phyloP scores from a whole-genome alignment of 2,888 invertebrate species.

The Tenthredo amoena region DNA sequence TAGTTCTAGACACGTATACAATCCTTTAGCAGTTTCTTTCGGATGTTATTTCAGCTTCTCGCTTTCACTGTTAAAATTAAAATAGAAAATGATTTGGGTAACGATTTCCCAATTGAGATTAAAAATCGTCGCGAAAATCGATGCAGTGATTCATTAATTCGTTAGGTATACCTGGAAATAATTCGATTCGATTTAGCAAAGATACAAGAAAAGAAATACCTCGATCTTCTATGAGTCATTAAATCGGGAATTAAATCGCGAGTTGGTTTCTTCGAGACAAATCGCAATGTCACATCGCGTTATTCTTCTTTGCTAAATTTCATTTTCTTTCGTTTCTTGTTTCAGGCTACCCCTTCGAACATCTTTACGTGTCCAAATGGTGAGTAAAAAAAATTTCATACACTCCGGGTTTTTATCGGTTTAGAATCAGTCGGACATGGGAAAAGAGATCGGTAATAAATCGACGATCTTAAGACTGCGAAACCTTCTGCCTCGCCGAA shows the following conservation, averaged over 20 bases:
- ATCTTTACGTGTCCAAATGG: conserved; percentile 87
- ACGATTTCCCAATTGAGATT: not conserved
- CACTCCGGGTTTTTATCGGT: not conserved
- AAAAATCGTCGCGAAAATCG: not conserved
- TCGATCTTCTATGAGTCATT: not conserved
- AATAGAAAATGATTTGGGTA: not conserved
- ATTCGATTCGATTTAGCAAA: not conserved
- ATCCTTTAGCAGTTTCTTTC: not conserved
- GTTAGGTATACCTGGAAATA: not conserved
- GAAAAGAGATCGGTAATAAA: not conserved
- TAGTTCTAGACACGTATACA: not conserved
- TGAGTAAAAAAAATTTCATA: conserved; percentile 78
- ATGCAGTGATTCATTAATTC: not conserved
- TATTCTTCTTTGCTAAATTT: not conserved
- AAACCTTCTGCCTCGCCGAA: not conserved
- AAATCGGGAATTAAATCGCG: not conserved
- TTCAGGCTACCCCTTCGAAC: conserved; percentile 82
- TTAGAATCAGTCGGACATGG: not conserved
- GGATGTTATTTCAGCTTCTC: not conserved
- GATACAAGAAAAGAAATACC: not conserved
- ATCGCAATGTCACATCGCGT: not conserved
- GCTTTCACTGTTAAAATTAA: not conserved
- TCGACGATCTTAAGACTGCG: not conserved
- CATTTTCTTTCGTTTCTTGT: conserved; percentile 74
- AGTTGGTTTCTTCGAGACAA: not conserved